Base-by-base conservation (phyloP, 2,113 vertebrate genomes). In the Vombatus ursinus region DNA sequence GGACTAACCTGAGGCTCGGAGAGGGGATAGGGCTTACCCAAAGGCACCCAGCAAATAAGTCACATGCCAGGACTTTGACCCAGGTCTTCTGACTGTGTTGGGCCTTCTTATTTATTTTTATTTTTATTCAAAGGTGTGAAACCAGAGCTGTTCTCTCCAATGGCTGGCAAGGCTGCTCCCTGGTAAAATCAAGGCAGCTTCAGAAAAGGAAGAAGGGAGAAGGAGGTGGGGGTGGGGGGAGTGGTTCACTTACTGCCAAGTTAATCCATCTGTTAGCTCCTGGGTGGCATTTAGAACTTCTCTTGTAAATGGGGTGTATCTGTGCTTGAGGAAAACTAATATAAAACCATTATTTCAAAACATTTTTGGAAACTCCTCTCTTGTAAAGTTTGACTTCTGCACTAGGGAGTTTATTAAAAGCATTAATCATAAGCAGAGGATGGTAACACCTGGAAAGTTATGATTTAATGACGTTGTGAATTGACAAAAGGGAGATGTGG, bases 271-370 rank as follows among this genome's bases (percentile, higher is more conserved):
- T 49, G 11, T 57, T 48, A 89, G 28, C 90, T 26, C 0, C 23
- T 1, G 11, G 84, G 10, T 23, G 4, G 92, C 90, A 77, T 90
- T 90, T 95, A 93, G 93, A 95, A 52, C 94, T 23, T 47, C 61
- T 93, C 54, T 52, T 94, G 49, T 93, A 61, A 28, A 91, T 50
- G 94, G 51, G n/a, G 28, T 9, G 19, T 92, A 4, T 77, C 37
- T 61, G 0, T 9, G 61, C 77, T 94, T 90, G 31, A 96, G 92
- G 50, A 84, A 95, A 91, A 94, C 44, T 25, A 50, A 47, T 89
- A 68, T 89, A 7, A 94, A 93, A 61, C 53, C 90, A 24, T 31
- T 90, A 49, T 91, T 95, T 95, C 68, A 9, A 96, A 96, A 94
- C 48, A 52, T 19, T 91, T 57, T 9, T 91, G 57, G 61, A 91